Conservation (phyloP, 2,797 vertebrate genomes). For the Girardinus metallicus region DNA sequence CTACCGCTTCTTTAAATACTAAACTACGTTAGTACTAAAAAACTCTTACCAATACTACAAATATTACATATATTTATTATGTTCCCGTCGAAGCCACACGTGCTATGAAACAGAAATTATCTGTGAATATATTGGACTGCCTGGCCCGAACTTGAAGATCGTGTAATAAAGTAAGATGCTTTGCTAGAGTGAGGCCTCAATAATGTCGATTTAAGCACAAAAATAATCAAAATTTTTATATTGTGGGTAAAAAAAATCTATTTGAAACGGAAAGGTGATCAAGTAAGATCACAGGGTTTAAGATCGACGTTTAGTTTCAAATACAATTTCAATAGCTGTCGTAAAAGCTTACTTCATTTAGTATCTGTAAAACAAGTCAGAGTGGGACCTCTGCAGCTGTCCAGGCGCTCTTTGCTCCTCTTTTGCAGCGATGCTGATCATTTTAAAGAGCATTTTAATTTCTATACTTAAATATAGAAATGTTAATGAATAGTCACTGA, state of each 20-base stretch:
- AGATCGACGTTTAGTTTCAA: background rate
- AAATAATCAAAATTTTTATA: background rate
- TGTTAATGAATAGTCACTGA: background rate
- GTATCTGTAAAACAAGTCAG: conserved; percentile 8
- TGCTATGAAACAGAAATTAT: accelerated
- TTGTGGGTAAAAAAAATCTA: background rate
- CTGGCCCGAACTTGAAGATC: conserved; percentile 22
- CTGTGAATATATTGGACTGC: background rate
- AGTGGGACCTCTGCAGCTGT: conserved; percentile 43
- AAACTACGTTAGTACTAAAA: background rate
- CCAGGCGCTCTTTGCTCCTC: background rate
- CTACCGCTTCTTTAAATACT: background rate
- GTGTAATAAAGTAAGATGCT: background rate
- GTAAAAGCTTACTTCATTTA: background rate
- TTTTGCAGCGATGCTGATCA: conserved; percentile 45
- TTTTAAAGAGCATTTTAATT: background rate
- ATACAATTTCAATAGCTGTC: background rate
- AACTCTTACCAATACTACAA: accelerated
- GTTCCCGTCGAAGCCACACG: accelerated
- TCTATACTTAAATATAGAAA: background rate
- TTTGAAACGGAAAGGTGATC: accelerated
- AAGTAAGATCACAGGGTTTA: accelerated
- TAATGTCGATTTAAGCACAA: background rate
- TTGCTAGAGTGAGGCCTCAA: background rate
- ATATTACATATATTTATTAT: accelerated